phyloP scores from a whole-genome alignment of 2,113 vertebrate genomes.

The Salvelinus alpinus region DNA sequence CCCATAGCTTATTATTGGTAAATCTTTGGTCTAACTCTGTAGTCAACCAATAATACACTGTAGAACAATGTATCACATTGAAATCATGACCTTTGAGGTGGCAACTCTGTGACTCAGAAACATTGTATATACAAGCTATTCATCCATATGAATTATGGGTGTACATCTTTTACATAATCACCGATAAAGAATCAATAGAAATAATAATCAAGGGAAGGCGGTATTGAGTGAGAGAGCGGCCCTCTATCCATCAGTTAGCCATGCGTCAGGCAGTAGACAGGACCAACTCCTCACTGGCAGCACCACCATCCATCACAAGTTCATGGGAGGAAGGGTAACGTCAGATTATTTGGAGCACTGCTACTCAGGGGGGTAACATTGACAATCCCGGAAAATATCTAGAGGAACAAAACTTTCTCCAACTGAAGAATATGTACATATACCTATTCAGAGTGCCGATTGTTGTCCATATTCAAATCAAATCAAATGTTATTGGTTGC shows the following conservation, averaged over 20 bases:
- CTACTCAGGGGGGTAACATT: slow-evolving; percentile 61
- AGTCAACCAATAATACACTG: too few species aligned
- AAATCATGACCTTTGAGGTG: too few species aligned
- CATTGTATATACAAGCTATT: slow-evolving; percentile 40
- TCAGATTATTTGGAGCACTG: slow-evolving; percentile 41
- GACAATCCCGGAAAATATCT: slow-evolving; percentile 17
- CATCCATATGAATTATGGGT: slow-evolving; percentile 63
- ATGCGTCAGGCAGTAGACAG: slow-evolving; percentile 57
- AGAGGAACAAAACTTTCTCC: too few species aligned
- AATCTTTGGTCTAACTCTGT: too few species aligned
- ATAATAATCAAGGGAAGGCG: slow-evolving; percentile 67
- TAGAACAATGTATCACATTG: too few species aligned
- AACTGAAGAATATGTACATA: too few species aligned
- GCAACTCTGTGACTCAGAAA: neutral
- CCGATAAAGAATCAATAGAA: slow-evolving; percentile 64
- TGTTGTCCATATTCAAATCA: too few species aligned
- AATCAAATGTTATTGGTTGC: too few species aligned
- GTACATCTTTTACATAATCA: slow-evolving; percentile 68
- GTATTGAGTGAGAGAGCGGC: slow-evolving; percentile 57
- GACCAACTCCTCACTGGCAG: slow-evolving; percentile 41
- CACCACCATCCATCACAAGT: slow-evolving; percentile 70
- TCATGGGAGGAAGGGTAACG: slow-evolving; percentile 45
- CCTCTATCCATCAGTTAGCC: slow-evolving; percentile 63
- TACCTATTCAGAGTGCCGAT: too few species aligned
- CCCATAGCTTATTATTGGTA: neutral